Evolutionary conservation across 2,797 vertebrate genomes (phyloP), one percentile per base, ranked within the genome.

Genomic region (Halcyon chelicuti): DNA sequence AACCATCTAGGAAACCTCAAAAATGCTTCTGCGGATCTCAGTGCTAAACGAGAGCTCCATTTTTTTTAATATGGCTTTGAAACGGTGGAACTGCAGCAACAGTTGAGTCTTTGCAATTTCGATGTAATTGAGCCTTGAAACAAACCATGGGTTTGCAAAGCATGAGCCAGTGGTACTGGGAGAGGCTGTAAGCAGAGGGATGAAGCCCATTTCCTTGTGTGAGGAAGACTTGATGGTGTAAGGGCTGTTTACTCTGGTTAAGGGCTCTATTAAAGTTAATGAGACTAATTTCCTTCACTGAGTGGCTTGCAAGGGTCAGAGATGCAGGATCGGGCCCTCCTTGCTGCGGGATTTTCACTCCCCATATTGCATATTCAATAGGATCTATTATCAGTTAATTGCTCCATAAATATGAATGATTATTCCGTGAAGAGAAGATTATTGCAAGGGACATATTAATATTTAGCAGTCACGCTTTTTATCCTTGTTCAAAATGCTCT

Each of bases 241-340:
- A 79, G 29, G 35, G 61, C 25, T n/a, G 11, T 66, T 86, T 73
- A 40, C 39, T 68, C 25, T 0, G 0, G 12, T 44, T 44, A 49
- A 62, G 42, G 26, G 55, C 60, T 76, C 60, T 72, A 3, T 54
- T 82, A 35, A 76, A 49, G 33, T 76, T 66, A 83, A 76, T 66
- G 68, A 70, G 73, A 54, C 26, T 77, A 15, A 76, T 88, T 92
- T 77, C 51, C 60, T 79, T 52, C 28, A 8, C 9, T 2, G 1
- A 67, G 21, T 12, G 11, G 12, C 58, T 81, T 67, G 31, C 31
- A 54, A 12, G 8, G 67, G 71, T 68, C 68, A 47, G 73, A 76
- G 78, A 13, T 33, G 55, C 72, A 72, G 65, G 42, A 52, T 2
- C 0, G 2, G 16, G 22, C 28, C 26, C 40, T 39, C 0, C 1